Percentiles rank a stretch among this genome's conserved stretches.
Conservation (phyloP, 2,888 invertebrate species). For the Proisotoma minuta region DNA sequence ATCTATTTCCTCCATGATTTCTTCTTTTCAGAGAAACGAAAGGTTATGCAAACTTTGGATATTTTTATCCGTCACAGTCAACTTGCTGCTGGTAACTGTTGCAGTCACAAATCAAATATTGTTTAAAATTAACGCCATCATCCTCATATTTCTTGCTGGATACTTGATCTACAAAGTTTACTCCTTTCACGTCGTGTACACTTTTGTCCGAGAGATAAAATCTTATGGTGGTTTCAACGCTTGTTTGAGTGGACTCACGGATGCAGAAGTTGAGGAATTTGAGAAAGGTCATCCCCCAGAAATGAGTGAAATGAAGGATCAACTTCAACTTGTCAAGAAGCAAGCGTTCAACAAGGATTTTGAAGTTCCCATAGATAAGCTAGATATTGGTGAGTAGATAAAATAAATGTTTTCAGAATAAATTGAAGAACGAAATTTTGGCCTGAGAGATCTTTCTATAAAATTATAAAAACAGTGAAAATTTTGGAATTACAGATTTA, state of each 20-base stretch:
- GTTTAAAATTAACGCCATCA: slow-evolving; percentile 13
- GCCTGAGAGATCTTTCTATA: not conserved
- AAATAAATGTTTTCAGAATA: not conserved
- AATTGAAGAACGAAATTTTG: not conserved
- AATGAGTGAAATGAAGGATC: not conserved
- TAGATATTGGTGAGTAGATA: slow-evolving; percentile 28
- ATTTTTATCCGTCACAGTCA: slow-evolving; percentile 2
- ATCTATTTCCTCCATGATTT: not conserved
- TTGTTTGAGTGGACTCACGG: slow-evolving; percentile 28
- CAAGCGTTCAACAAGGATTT: slow-evolving; percentile 32
- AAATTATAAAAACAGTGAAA: not conserved
- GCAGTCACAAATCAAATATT: slow-evolving; percentile 9
- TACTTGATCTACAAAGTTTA: slow-evolving; percentile 28
- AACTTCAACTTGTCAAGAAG: slow-evolving; percentile 4
- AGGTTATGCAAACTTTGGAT: slow-evolving; percentile 31
- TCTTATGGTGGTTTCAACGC: slow-evolving; percentile 37
- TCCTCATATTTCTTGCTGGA: slow-evolving; percentile 11
- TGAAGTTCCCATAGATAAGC: slow-evolving; percentile 23
- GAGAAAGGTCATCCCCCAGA: slow-evolving; percentile 25
- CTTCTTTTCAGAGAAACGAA: slow-evolving; percentile 24
- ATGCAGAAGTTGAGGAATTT: slow-evolving; percentile 37
- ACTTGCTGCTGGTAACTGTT: not conserved
- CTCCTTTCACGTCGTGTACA: slow-evolving; percentile 26
- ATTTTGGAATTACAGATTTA: slow-evolving; percentile 17
- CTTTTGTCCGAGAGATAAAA: slow-evolving; percentile 30